These are phyloP conservation scores for Phaonia tiefii DNA, from an alignment of 2,888 invertebrate genomes.

Conservation along the genomic window DNA sequence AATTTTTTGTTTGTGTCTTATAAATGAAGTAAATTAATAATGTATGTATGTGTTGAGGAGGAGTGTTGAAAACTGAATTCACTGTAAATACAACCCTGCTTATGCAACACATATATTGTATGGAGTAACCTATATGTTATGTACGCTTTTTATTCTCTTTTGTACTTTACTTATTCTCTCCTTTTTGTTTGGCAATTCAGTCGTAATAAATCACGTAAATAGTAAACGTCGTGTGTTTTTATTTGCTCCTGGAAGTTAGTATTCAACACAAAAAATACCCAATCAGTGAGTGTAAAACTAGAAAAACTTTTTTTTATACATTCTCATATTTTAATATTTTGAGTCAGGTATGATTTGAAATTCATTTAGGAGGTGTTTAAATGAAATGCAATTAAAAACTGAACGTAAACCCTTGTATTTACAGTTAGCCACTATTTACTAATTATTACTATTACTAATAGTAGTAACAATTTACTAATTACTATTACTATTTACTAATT, in stretches of 20 bases:
- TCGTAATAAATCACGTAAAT: background rate
- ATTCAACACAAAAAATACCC: no score
- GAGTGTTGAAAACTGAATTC: conserved; percentile 47
- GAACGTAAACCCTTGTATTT: no score
- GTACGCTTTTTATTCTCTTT: background rate
- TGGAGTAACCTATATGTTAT: background rate
- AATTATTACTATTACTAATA: no score
- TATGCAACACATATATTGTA: background rate
- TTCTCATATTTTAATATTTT: no score
- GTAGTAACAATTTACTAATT: no score
- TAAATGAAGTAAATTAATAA: background rate
- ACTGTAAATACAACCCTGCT: conserved; percentile 28
- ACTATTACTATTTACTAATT: no score
- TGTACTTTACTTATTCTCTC: background rate
- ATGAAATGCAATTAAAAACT: no score
- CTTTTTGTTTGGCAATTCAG: conserved; percentile 1
- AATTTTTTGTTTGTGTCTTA: background rate
- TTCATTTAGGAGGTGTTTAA: no score
- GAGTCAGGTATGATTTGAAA: no score
- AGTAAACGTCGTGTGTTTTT: background rate
- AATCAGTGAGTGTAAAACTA: no score
- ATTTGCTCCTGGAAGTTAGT: conserved; percentile 4
- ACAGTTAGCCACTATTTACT: no score
- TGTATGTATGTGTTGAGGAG: conserved; percentile 49
- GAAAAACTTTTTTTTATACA: no score